These are phyloP conservation scores for Mythimna lalbum DNA, from an alignment of 2,888 invertebrate species.

Conservation along the genomic window DNA sequence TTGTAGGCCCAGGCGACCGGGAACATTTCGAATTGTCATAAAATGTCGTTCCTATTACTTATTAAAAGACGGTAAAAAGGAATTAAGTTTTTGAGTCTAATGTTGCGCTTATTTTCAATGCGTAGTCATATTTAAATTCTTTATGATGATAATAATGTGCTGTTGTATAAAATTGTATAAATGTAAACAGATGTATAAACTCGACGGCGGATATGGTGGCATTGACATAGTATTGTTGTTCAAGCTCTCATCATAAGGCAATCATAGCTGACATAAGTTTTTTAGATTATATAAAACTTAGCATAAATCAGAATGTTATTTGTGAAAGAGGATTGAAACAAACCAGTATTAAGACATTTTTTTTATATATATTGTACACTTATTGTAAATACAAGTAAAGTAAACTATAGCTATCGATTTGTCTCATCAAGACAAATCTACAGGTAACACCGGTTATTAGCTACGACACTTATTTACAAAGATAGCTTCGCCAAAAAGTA, in stretches of 20 bases:
- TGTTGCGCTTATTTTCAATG: slow-evolving; percentile 42
- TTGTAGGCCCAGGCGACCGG: slow-evolving; percentile 7
- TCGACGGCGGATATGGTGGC: slow-evolving; percentile 23
- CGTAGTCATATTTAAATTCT: slow-evolving; percentile 56
- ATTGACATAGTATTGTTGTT: slow-evolving; percentile 31
- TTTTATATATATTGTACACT: neutral
- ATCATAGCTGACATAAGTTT: neutral
- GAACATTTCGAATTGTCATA: slow-evolving; percentile 24
- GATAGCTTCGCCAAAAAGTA: no score
- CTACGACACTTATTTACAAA: no score
- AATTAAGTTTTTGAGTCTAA: slow-evolving; percentile 34
- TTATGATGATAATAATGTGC: slow-evolving; percentile 41
- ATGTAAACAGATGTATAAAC: slow-evolving; percentile 63
- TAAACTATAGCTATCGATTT: no score
- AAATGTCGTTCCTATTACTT: slow-evolving; percentile 42
- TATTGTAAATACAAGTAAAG: no score
- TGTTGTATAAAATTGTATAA: slow-evolving; percentile 67
- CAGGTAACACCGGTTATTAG: no score
- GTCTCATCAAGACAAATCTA: no score
- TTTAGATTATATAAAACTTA: neutral
- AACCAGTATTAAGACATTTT: neutral
- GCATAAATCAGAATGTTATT: neutral
- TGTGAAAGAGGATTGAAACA: neutral
- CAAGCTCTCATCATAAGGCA: slow-evolving; percentile 14
- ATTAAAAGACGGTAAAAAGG: slow-evolving; percentile 37